Percentiles rank a stretch among this genome's conserved stretches.
phyloP scores from a whole-genome alignment of 2,797 vertebrate genomes.

The Cheirogaleus major region DNA sequence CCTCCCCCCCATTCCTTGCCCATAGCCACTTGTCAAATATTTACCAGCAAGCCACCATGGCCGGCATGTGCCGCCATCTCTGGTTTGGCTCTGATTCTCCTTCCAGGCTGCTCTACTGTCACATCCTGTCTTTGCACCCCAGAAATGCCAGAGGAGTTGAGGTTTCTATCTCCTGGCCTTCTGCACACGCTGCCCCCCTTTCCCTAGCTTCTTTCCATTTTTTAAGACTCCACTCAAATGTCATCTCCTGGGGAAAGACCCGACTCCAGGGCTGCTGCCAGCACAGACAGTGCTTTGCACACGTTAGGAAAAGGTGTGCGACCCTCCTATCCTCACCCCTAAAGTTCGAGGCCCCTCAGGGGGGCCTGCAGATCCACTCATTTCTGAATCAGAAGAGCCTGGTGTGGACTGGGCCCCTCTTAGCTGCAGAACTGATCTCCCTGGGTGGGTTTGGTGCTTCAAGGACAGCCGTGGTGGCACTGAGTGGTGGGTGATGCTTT shows the following conservation, averaged over 20 bases:
- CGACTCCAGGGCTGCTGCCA: neutral
- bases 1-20: too few relatives aligned
- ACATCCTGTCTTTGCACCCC: neutral
- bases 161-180: neutral
- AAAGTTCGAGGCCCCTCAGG: neutral
- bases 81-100: neutral
- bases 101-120: neutral
- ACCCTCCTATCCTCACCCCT: neutral
- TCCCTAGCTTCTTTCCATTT: neutral
- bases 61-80: neutral
- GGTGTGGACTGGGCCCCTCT: neutral
- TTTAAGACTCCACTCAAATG: neutral
- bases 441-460: neutral
- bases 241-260: neutral
- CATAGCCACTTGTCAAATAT: neutral
- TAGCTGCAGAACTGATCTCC: neutral
- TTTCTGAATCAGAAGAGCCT: neutral
- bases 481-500: neutral
- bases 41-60: neutral
- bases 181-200: neutral
- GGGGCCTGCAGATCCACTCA: neutral
- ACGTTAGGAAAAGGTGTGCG: neutral
- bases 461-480: neutral
- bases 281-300: neutral
- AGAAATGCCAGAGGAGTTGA: neutral